phyloP scores from a whole-genome alignment of 92 coral and sea anemone species.

The Virgularia gustaviana region DNA sequence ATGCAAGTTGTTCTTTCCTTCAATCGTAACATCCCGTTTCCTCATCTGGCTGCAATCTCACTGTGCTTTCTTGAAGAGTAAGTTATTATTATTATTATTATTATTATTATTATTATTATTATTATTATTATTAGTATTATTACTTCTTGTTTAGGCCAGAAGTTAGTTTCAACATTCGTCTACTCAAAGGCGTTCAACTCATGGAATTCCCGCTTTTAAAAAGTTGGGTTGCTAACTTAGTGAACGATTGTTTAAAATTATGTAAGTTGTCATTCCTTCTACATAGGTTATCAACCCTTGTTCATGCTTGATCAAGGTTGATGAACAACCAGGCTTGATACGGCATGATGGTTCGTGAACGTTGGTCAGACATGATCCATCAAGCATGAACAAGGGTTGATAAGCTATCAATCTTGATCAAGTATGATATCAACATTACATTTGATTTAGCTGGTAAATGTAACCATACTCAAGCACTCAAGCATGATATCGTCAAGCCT shows the following conservation, averaged over 20 bases:
- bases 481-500: too few relatives aligned
- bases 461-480: background rate
- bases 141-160: conserved; percentile 56
- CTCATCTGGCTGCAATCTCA: conserved; percentile 74
- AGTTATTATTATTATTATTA: conserved; percentile 4
- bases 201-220: conserved; percentile 81
- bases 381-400: too few relatives aligned
- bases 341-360: too few relatives aligned
- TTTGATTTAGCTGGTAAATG: conserved; percentile 4
- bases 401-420: too few relatives aligned
- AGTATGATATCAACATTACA: too few relatives aligned
- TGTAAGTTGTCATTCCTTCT: conserved; percentile 44
- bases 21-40: conserved; percentile 69
- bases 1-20: conserved; percentile 65
- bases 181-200: conserved; percentile 73
- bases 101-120: background rate
- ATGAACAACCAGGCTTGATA: too few relatives aligned
- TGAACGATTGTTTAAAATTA: conserved; percentile 70
- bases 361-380: too few relatives aligned
- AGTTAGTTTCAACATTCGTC: conserved; percentile 68
- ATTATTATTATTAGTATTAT: background rate
- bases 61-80: conserved; percentile 75
- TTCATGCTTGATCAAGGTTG: too few relatives aligned
- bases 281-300: too few relatives aligned
- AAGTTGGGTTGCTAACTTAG: conserved; percentile 72